Percentiles rank a stretch among this genome's conserved stretches.
phyloP scores from a whole-genome alignment of 1,140 invertebrate genomes.

The Drosophila auraria region DNA sequence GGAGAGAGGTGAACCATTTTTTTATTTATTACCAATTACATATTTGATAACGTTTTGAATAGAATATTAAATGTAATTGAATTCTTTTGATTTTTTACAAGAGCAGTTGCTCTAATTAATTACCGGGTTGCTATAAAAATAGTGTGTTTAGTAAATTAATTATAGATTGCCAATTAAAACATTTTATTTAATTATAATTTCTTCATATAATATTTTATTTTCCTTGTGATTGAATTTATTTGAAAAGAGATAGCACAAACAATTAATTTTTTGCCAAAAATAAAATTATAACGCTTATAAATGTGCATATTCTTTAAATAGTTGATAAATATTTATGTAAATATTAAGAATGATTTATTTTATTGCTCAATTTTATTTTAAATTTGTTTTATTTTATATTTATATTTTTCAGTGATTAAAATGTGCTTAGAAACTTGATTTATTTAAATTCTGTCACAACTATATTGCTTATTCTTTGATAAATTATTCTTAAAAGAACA shows the following conservation, averaged over 20 bases:
- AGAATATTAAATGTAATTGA: background rate
- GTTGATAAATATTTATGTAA: background rate
- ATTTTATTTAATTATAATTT: no score
- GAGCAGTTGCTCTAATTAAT: no score
- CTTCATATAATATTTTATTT: no score
- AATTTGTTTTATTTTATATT: no score
- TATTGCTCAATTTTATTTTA: background rate
- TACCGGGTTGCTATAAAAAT: no score
- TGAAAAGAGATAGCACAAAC: no score
- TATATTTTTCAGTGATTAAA: background rate
- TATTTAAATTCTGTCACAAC: background rate
- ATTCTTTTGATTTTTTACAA: background rate
- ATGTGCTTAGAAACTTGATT: background rate
- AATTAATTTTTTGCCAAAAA: no score
- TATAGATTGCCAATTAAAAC: no score
- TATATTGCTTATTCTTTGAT: background rate
- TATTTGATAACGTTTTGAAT: background rate
- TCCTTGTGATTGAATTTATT: no score
- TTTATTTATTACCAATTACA: background rate
- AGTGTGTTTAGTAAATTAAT: no score
- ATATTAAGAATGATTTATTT: background rate
- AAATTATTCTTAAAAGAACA: background rate
- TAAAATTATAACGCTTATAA: no score
- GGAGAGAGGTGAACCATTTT: background rate
- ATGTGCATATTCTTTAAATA: no score